Evolutionary conservation across 2,797 vertebrate species (phyloP), one percentile per base, ranked within the genome.

Genomic region (Sorex maritimensis): DNA sequence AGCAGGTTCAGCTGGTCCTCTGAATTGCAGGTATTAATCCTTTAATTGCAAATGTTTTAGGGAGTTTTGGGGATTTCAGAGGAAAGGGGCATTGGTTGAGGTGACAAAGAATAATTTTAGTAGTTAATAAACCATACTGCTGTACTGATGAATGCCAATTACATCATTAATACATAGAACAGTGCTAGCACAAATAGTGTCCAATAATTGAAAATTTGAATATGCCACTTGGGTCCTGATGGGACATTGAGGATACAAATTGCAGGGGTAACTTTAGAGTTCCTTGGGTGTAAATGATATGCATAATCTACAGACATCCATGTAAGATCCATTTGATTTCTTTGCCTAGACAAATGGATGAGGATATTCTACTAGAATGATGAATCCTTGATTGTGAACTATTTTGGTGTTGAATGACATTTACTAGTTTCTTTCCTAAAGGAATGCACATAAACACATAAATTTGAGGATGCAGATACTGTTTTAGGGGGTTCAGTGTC

Each of bases 131-230:
- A 19, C 28, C 21, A 77, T 5, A 30, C 52, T 68, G 46, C 30
- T 24, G 1, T 78, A 24, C 17, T 61, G 38, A 19, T 83, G 3
- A 8, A 67, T 71, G n/a, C 5, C 28, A 73, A 2, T 34, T 83
- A 13, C 44, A 24, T 85, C 46, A 38, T 11, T 79, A 58, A 74
- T 71, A 44, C 78, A 87, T 49, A 78, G 21, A 9, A 65, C 17
- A 65, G 73, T 81, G 38, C 6, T 90, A 58, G 38, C 12, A 83
- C 19, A 52, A 55, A 13, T 63, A 26, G 81, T 52, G 44, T 84
- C 17, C 17, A 52, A 65, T 67, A 93, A 83, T 88, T 93, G 26
- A 94, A 92, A 85, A 75, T 92, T 90, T 78, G 65, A 84, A 78
- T 30, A n/a, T 61, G 73, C 69, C 34, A 5, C 49, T 58, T 80